Conservation (phyloP, 2,888 invertebrate genomes). For the Antheraea assamensis region DNA sequence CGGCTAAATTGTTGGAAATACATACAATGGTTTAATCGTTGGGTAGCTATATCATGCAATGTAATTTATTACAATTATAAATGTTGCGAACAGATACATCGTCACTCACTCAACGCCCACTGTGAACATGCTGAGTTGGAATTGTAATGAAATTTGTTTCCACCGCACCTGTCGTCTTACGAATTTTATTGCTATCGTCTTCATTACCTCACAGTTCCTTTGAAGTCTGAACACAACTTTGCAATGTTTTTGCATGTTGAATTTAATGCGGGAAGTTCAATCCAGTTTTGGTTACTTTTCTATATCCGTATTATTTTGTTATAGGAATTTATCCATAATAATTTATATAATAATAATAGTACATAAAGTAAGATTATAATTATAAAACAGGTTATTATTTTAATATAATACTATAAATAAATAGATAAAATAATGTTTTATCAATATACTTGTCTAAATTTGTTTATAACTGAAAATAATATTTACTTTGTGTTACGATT, state of each 20-base stretch:
- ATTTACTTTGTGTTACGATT: too few species aligned
- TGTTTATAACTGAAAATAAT: too few species aligned
- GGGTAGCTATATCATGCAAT: not conserved
- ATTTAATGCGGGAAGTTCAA: constrained; percentile 1
- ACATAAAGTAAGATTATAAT: too few species aligned
- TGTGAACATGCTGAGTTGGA: not conserved
- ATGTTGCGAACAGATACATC: not conserved
- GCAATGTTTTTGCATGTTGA: not conserved
- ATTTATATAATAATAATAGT: too few species aligned
- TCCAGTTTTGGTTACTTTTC: too few species aligned
- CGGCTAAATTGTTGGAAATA: not conserved
- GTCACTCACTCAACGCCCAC: not conserved
- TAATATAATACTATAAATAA: too few species aligned
- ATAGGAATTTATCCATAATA: too few species aligned
- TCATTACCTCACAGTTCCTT: not conserved
- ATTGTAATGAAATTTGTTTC: not conserved
- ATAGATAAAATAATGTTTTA: too few species aligned
- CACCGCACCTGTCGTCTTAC: not conserved
- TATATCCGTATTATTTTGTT: too few species aligned
- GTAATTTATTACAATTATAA: not conserved
- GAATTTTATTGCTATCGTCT: constrained; percentile 2
- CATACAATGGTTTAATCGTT: not conserved
- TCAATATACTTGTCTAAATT: too few species aligned
- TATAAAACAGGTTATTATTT: too few species aligned
- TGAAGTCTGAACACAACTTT: constrained; percentile 4